Percentiles rank a stretch among this genome's conserved stretches.
Evolutionary conservation across 2,888 invertebrate genomes (phyloP).

Genomic region (Orthosia gothica): DNA sequence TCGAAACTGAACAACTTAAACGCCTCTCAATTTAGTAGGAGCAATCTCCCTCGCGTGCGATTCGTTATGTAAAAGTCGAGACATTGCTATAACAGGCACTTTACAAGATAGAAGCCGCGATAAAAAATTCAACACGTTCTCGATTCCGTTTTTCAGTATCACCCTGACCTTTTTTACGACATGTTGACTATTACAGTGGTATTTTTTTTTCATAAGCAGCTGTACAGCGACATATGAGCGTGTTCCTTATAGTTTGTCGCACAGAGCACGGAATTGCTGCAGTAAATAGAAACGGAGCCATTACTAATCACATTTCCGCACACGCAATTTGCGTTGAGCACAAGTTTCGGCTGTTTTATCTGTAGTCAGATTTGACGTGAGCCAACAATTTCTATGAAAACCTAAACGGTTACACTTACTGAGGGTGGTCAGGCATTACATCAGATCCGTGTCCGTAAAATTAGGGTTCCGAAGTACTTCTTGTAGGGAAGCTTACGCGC

Average conservation of each 20-base stretch:
- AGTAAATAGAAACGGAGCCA: background rate
- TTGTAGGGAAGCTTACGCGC: too few relatives aligned
- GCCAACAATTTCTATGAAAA: background rate
- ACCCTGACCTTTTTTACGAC: conserved; percentile 79
- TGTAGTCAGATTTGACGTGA: background rate
- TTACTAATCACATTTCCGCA: too few relatives aligned
- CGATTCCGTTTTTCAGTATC: conserved; percentile 82
- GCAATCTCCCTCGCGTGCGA: conserved; percentile 78
- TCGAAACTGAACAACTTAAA: conserved; percentile 80
- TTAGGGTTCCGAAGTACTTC: too few relatives aligned
- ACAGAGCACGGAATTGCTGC: background rate
- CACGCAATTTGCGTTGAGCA: background rate
- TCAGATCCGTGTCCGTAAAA: too few relatives aligned
- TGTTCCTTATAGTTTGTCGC: conserved; percentile 53
- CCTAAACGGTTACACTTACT: background rate
- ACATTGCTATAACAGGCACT: conserved; percentile 77
- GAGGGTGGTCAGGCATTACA: too few relatives aligned
- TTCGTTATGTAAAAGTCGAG: conserved; percentile 79
- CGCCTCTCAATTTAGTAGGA: conserved; percentile 82
- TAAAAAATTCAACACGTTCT: conserved; percentile 85
- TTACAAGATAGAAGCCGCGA: conserved; percentile 80
- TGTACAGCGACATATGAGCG: conserved; percentile 48
- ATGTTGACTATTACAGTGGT: conserved; percentile 74
- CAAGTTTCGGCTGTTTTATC: background rate
- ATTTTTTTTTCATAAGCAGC: conserved; percentile 76